Percentiles rank a stretch among this genome's conserved stretches.
Conservation (phyloP, 2,113 vertebrate genomes). For the Empidonax traillii region DNA sequence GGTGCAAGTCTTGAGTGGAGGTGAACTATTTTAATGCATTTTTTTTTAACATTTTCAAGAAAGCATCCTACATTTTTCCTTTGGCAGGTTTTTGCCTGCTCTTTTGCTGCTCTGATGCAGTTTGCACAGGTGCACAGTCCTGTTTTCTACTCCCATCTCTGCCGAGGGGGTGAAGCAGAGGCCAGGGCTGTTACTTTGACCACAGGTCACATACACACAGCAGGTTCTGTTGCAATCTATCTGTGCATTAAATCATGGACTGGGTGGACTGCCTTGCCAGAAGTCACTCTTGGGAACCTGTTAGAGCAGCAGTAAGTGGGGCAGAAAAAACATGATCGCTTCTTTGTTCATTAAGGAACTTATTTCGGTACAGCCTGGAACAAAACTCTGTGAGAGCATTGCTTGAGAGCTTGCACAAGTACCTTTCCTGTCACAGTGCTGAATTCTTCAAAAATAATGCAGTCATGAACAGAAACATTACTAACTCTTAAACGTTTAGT, state of each 20-base stretch:
- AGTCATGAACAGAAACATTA: not conserved
- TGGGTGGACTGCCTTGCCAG: not conserved
- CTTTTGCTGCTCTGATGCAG: not conserved
- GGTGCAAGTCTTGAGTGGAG: not conserved
- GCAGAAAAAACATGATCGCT: not conserved
- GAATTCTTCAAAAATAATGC: not conserved
- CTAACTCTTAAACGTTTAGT: not conserved
- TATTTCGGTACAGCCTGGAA: not conserved
- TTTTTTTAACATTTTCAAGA: not conserved
- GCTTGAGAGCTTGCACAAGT: not conserved
- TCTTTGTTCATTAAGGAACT: not conserved
- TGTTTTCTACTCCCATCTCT: not conserved
- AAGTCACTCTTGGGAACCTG: not conserved
- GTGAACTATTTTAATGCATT: not conserved
- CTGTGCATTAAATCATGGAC: not conserved
- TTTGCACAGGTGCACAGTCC: not conserved
- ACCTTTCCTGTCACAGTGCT: not conserved
- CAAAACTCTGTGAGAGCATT: not conserved
- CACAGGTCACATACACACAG: not conserved
- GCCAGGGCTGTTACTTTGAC: not conserved
- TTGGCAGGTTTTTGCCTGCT: not conserved
- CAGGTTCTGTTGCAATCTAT: not conserved
- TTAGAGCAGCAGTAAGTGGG: not conserved
- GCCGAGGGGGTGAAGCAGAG: not conserved
- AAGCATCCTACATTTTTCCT: not conserved